Evolutionary conservation across 2,797 vertebrate genomes (phyloP), one percentile per base, ranked within the genome.

Genomic region (Bufotes viridis): DNA sequence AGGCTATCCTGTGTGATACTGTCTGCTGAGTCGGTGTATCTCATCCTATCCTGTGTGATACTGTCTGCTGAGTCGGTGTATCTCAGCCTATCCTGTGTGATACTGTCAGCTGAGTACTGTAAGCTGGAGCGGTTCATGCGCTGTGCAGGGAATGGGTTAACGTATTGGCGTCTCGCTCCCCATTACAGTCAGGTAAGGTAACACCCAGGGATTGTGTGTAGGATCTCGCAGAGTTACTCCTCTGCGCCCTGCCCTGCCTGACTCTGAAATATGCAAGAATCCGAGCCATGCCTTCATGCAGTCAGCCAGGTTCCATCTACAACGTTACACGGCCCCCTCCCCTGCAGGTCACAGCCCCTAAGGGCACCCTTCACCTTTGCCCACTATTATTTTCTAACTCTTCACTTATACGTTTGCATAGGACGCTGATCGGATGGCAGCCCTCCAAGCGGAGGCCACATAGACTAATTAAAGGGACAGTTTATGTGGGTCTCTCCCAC

Each of bases 211-310:
- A n/a, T 24, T 53, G 22, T 24, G 49, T n/a, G 34, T 74, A 42
- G 70, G 51, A 55, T 78, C 42, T n/a, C 0, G 0, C 74, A 24
- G 76, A 6, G 11, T 10, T 51, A 20, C 34, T 12, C 42, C 72
- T 51, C 42, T 22, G 65, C 22, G 22, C 75, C 49, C 49, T 24
- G 51, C 75, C 76, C 78, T 57, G 53, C 78, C 78, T 57, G 53
- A 55, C 78, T 60, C 58, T 61, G 22, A 63, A 13, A 42, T 79
- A 42, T 81, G 58, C 58, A 65, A n/a, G 79, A 81, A 81, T 81
- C 61, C 5, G 3, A 20, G 17, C 57, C 57, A 61, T 60, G 26
- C 78, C 42, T 42, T 6, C 26, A 0, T 61, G 57, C 1, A 34
- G 57, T 18, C 57, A 61, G 58, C 60, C 78, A 29, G 78, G 78